Conservation (phyloP, 2,797 vertebrate genomes). For the Gobio occitaniae region DNA sequence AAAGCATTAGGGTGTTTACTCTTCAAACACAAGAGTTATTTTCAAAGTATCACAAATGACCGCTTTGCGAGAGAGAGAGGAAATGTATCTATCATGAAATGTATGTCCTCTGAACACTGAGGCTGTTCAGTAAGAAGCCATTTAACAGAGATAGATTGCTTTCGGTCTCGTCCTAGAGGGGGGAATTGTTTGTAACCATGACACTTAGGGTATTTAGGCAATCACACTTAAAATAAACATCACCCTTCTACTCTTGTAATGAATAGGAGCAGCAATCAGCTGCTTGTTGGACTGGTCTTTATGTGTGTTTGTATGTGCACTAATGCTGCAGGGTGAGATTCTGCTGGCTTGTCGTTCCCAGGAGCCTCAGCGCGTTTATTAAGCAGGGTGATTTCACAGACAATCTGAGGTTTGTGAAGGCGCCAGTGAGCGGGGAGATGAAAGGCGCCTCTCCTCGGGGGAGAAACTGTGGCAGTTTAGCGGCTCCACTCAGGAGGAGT, state of each 20-base stretch:
- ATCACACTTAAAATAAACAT: conserved; percentile 57
- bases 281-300: conserved; percentile 53
- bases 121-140: conserved; percentile 27
- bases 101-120: conserved; percentile 33
- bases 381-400: conserved; percentile 85
- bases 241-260: conserved; percentile 49
- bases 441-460: conserved; percentile 83
- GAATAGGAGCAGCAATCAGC: conserved; percentile 58
- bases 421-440: conserved; percentile 85
- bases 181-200: conserved; percentile 48
- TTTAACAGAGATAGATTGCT: conserved; percentile 45
- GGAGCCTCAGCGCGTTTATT: conserved; percentile 75
- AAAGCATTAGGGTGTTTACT: conserved; percentile 36
- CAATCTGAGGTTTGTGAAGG: conserved; percentile 85
- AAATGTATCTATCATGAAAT: conserved; percentile 29
- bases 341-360: conserved; percentile 71
- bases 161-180: conserved; percentile 23
- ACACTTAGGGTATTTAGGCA: conserved; percentile 45
- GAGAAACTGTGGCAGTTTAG: conserved; percentile 81
- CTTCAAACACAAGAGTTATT: conserved; percentile 22
- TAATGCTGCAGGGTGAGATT: conserved; percentile 64
- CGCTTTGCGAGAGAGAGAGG: not conserved
- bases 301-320: conserved; percentile 52
- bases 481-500: conserved; percentile 71
- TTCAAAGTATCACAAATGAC: conserved; percentile 37